Conservation (phyloP, 2,888 invertebrate species). For the Apomyelois bistriatella region DNA sequence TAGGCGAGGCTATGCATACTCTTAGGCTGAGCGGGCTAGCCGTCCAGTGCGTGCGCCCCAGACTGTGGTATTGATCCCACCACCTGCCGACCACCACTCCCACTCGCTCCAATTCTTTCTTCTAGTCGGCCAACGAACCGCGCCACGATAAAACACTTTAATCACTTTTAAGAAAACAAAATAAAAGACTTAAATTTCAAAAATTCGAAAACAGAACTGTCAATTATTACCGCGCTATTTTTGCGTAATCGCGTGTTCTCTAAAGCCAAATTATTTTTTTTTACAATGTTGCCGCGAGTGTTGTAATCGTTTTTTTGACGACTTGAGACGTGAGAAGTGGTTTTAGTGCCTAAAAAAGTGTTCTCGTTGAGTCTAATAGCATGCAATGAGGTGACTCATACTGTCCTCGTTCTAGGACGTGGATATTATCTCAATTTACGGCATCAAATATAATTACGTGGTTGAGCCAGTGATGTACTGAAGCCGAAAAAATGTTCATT, state of each 20-base stretch:
- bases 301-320: constrained; percentile 31
- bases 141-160: constrained; percentile 51
- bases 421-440: constrained; percentile 56
- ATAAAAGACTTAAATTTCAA: constrained; percentile 25
- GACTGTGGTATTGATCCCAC: constrained; percentile 73
- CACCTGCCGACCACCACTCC: constrained; percentile 67
- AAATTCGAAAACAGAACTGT: constrained; percentile 35
- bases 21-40: constrained; percentile 29
- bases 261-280: constrained; percentile 19
- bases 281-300: constrained; percentile 19
- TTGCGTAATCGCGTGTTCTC: constrained; percentile 29
- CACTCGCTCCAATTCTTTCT: constrained; percentile 52
- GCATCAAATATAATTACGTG: constrained; percentile 49
- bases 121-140: constrained; percentile 73
- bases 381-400: constrained; percentile 53
- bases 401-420: constrained; percentile 43
- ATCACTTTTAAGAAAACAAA: constrained; percentile 22
- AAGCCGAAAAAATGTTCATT: background rate
- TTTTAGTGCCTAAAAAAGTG: constrained; percentile 36
- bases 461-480: constrained; percentile 18
- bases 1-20: too few relatives aligned
- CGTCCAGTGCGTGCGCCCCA: constrained; percentile 77
- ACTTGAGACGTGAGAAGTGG: constrained; percentile 29
- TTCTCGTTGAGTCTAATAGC: constrained; percentile 39
- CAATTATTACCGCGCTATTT: constrained; percentile 28